Evolutionary conservation across 2,797 vertebrate species (phyloP).

Genomic region (Chelidonichthys spinosus): DNA sequence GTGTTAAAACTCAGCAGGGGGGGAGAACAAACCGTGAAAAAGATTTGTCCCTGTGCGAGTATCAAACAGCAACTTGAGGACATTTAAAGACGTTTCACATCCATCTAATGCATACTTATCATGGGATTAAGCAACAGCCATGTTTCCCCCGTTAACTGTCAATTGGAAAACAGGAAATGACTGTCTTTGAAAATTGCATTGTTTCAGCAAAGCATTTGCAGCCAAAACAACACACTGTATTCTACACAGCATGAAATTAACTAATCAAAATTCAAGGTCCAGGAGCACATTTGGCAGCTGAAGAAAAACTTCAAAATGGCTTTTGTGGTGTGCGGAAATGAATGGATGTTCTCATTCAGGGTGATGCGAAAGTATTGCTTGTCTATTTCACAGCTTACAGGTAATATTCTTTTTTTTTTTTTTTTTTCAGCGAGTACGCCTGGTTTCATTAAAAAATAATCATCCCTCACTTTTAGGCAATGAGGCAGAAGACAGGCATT

Average conservation of each 20-base stretch:
- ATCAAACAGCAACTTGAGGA: constrained; percentile 69
- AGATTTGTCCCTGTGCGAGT: constrained; percentile 47
- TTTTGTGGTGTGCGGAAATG: constrained; percentile 67
- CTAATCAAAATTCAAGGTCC: constrained; percentile 80
- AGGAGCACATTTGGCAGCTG: constrained; percentile 72
- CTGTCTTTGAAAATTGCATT: constrained; percentile 74
- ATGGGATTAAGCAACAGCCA: constrained; percentile 66
- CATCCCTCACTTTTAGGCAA: constrained; percentile 83
- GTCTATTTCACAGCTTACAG: constrained; percentile 78
- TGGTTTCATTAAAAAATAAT: constrained; percentile 86
- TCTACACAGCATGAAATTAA: constrained; percentile 78
- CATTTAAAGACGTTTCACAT: constrained; percentile 65
- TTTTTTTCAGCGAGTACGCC: constrained; percentile 55
- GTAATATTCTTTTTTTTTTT: constrained; percentile 68
- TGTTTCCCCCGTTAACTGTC: constrained; percentile 64
- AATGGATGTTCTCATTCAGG: constrained; percentile 70
- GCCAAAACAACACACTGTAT: constrained; percentile 67
- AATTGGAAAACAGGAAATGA: constrained; percentile 68
- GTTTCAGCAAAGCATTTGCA: constrained; percentile 67
- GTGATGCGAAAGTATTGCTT: constrained; percentile 71
- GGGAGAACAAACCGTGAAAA: constrained; percentile 41
- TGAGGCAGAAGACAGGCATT: constrained; percentile 84
- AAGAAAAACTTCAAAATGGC: constrained; percentile 74
- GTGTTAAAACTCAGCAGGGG: constrained; percentile 53
- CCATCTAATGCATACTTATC: constrained; percentile 70